A percentile compares a stretch with the other conserved stretches of the same genome.
These are phyloP conservation scores for Argyresthia goedartella DNA, from an alignment of 2,888 invertebrate genomes.

Conservation along the genomic window DNA sequence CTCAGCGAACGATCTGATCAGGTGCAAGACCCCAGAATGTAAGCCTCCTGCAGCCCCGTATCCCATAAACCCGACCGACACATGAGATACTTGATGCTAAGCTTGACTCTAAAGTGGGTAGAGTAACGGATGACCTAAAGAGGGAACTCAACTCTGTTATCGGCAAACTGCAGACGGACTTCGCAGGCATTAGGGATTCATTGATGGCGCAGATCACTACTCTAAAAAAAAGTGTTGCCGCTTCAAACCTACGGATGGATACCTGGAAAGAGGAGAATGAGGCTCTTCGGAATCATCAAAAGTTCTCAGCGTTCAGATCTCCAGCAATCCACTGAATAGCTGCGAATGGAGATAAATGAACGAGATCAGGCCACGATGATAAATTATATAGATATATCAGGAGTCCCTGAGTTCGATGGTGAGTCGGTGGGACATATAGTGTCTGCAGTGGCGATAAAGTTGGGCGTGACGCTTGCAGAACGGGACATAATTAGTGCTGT, in stretches of 20 bases:
- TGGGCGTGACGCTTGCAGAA: background rate
- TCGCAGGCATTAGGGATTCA: background rate
- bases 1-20: no score
- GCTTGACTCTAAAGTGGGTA: background rate
- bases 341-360: background rate
- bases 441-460: background rate
- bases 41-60: no score
- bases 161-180: background rate
- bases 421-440: background rate
- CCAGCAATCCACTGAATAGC: background rate
- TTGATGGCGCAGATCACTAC: background rate
- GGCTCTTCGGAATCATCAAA: background rate
- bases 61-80: no score
- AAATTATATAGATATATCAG: background rate
- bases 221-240: background rate
- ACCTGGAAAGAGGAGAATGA: background rate
- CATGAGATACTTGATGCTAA: background rate
- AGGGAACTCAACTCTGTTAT: background rate
- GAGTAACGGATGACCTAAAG: background rate
- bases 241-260: background rate
- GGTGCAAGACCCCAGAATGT: no score
- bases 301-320: background rate
- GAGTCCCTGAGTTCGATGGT: background rate
- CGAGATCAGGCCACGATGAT: background rate
- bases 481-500: background rate